Percentiles rank a stretch among this genome's conserved stretches.
Conservation (phyloP, 1,140 invertebrate species). For the Chlorops oryzae region DNA sequence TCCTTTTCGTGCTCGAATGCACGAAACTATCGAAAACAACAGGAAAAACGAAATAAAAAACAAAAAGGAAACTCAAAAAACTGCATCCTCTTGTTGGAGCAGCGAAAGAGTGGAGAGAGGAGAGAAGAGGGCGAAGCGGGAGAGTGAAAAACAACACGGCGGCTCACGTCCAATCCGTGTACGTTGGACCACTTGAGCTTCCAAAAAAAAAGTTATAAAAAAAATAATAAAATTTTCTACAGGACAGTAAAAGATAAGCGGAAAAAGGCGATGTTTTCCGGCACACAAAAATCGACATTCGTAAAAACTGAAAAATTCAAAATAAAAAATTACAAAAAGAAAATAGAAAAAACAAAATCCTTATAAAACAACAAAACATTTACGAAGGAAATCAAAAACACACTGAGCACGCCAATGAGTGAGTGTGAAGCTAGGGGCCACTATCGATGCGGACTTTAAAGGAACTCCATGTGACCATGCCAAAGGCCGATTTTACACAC, state of each 20-base stretch:
- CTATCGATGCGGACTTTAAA: no score
- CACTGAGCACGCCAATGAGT: no score
- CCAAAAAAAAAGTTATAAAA: background rate
- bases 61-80: no score
- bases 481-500: no score
- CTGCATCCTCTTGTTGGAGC: no score
- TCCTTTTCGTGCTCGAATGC: no score
- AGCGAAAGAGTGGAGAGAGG: background rate
- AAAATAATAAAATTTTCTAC: background rate
- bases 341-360: background rate
- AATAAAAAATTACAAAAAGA: background rate
- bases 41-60: no score
- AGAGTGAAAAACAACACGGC: background rate
- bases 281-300: slow-evolving; percentile 11
- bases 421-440: no score
- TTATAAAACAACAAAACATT: background rate
- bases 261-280: background rate
- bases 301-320: slow-evolving; percentile 4
- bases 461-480: no score
- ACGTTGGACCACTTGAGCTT: background rate
- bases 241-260: background rate
- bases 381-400: no score
- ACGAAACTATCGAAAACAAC: no score
- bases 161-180: no score
- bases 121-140: slow-evolving; percentile 1